A percentile compares a stretch with the other conserved stretches of the same genome.
Evolutionary conservation across 2,888 invertebrate species (phyloP).

Genomic region (Pheosia tremula): DNA sequence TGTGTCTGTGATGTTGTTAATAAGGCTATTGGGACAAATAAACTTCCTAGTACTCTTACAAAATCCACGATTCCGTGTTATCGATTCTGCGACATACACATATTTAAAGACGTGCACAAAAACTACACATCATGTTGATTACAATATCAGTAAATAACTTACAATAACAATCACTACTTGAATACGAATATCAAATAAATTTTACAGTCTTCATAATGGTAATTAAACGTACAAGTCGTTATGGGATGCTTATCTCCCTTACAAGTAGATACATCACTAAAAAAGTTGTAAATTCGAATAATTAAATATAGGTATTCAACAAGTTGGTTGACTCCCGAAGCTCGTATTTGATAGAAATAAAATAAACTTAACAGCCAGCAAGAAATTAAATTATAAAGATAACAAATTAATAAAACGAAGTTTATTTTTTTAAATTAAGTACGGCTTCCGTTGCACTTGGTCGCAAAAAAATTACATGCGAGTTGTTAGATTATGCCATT

Average conservation of each 20-base stretch:
- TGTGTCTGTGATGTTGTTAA: too few species aligned
- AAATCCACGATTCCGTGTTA: too few species aligned
- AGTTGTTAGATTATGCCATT: constrained; percentile 10
- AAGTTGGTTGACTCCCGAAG: constrained; percentile 26
- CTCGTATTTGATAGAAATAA: constrained; percentile 18
- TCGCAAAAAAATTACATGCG: constrained; percentile 6
- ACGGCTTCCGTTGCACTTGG: constrained; percentile 35
- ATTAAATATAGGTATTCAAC: background rate
- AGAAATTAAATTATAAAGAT: constrained; percentile 29
- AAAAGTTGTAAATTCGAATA: constrained; percentile 56
- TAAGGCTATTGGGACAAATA: too few species aligned
- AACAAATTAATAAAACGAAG: constrained; percentile 39
- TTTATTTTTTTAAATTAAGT: constrained; percentile 54
- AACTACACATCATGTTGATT: constrained; percentile 13
- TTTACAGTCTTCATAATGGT: constrained; percentile 52
- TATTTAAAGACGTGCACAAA: background rate
- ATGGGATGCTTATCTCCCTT: constrained; percentile 13
- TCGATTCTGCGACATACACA: too few species aligned
- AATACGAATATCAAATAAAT: constrained; percentile 53
- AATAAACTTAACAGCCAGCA: background rate
- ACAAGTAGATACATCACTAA: constrained; percentile 33
- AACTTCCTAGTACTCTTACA: too few species aligned
- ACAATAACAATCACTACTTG: constrained; percentile 30
- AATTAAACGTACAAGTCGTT: constrained; percentile 41
- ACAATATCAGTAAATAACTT: constrained; percentile 15